Conservation (phyloP, 2,113 vertebrate genomes). For the Oryzias woworae region DNA sequence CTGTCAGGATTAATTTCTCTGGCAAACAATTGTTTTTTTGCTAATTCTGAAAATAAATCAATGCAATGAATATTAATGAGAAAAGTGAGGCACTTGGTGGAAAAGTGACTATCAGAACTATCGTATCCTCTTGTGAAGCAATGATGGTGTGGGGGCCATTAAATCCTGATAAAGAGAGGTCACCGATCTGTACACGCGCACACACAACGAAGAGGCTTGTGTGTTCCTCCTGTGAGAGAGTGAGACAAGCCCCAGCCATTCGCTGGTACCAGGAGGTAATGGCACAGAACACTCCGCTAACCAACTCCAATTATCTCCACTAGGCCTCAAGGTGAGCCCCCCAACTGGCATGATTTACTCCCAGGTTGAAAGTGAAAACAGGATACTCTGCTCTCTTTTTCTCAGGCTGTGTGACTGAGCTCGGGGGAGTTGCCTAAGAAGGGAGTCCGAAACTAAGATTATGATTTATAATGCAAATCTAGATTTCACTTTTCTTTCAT, state of each 20-base stretch:
- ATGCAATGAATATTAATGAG: slow-evolving; percentile 74
- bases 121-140: slow-evolving; percentile 28
- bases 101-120: slow-evolving; percentile 54
- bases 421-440: slow-evolving; percentile 43
- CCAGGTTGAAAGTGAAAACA: slow-evolving; percentile 67
- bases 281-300: slow-evolving; percentile 76
- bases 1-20: slow-evolving; percentile 76
- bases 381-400: slow-evolving; percentile 56
- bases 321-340: slow-evolving; percentile 74
- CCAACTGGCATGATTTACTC: slow-evolving; percentile 74
- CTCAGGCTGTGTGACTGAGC: slow-evolving; percentile 40
- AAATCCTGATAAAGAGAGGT: slow-evolving; percentile 68
- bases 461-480: slow-evolving; percentile 63
- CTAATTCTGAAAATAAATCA: slow-evolving; percentile 73
- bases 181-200: slow-evolving; percentile 43
- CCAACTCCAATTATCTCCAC: slow-evolving; percentile 79
- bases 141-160: slow-evolving; percentile 55
- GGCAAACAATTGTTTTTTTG: slow-evolving; percentile 65
- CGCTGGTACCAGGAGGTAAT: slow-evolving; percentile 75
- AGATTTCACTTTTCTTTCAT: slow-evolving; percentile 51
- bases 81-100: slow-evolving; percentile 60
- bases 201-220: slow-evolving; percentile 43
- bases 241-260: slow-evolving; percentile 66
- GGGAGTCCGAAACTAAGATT: slow-evolving; percentile 58
- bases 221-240: slow-evolving; percentile 65